A percentile compares a stretch with the other conserved stretches of the same genome.
These are phyloP conservation scores for Delphinapterus leucas DNA, from an alignment of 2,113 vertebrate species.

Conservation along the genomic window DNA sequence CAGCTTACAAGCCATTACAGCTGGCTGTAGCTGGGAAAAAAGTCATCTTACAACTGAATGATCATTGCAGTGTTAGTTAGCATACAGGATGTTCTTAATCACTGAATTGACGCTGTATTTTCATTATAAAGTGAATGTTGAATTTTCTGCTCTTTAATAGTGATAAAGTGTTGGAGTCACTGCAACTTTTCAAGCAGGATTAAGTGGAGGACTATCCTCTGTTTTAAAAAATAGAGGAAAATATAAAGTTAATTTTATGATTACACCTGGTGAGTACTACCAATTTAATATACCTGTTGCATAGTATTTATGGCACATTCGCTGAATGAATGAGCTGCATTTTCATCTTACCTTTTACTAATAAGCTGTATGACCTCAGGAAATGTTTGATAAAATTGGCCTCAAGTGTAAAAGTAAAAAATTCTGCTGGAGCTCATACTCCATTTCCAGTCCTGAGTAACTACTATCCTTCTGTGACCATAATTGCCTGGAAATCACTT, in stretches of 20 bases:
- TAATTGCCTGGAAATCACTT: not conserved
- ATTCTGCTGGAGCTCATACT: not conserved
- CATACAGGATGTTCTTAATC: not conserved
- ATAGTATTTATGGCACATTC: not conserved
- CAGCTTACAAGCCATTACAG: rapidly evolving
- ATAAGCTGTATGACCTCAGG: not conserved
- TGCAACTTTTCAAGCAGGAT: not conserved
- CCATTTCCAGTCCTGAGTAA: not conserved
- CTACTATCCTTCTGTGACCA: not conserved
- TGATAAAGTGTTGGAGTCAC: not conserved
- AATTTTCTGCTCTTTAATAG: not conserved
- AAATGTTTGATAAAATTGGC: not conserved
- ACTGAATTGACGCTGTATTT: not conserved
- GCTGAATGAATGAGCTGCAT: not conserved
- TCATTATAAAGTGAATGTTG: not conserved
- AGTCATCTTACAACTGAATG: not conserved
- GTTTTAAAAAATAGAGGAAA: not conserved
- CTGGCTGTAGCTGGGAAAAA: not conserved
- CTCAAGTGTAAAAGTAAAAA: not conserved
- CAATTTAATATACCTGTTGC: not conserved
- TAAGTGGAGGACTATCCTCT: not conserved
- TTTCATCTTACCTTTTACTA: not conserved
- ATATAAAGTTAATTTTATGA: not conserved
- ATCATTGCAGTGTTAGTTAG: not conserved
- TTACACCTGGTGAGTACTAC: not conserved